Base-by-base conservation (phyloP, 2,888 invertebrate genomes). In the Monoplex corrugatus region DNA sequence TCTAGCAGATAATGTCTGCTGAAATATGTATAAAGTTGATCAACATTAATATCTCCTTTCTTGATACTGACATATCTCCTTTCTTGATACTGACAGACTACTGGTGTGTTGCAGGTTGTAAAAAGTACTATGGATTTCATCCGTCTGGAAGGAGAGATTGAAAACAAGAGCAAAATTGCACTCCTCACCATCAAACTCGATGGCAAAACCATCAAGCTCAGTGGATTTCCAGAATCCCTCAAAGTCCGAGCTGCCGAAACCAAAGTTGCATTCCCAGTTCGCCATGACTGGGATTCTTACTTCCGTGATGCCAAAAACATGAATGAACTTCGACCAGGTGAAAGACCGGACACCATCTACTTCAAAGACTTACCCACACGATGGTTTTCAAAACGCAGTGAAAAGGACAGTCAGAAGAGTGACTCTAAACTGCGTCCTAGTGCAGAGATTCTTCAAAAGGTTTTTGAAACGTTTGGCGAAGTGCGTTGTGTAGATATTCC, bases 321-420 rank as follows among this genome's bases (percentile, higher is more conserved):
- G 98, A 98, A 99, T 95, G 99, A 99, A 96, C 98, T 98, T 97
- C 99, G 98, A 95, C 97, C 98, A 0, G 99, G 99, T 0, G 98
- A 99, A 96, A 97, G 99, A 87, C 99, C 99, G 0, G 99, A 99
- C 95, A 99, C 99, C 0, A 97, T 99, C 86, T 98, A 99, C 95
- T 96, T 99, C 82, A 97, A 97, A 28, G 98, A 96, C 89, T 95
- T 99, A 86, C 99, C 99, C 0, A 97, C 98, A 40, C 97, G 98
- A 91, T 99, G 99, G 99, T 99, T 96, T 93, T 90, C 94, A 16
- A 97, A 97, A 23, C 97, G 97, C 92, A 96, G 97, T 89, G 94
- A 94, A 44, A 93, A 92, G 35, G 78, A 80, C n/a, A 95, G 95
- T 89, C 94, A 23, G 43, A 80, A 44, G n/a, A n/a, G 35, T 2